Evolutionary conservation across 2,888 invertebrate genomes (phyloP), one percentile per base, ranked within the genome.

Genomic region (Lithophane socia): DNA sequence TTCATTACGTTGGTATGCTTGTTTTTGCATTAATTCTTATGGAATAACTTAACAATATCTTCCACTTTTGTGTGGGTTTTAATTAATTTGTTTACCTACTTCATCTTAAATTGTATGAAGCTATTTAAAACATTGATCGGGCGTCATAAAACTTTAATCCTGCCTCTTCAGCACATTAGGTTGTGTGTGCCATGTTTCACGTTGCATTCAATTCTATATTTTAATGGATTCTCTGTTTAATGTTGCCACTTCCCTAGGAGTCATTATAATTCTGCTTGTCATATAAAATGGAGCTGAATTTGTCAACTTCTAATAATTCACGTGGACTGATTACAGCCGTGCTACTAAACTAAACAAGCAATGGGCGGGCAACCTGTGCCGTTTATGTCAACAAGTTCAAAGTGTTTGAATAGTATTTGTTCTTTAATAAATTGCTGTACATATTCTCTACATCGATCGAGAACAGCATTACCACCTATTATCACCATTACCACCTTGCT

Each of bases 291-390:
- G 13, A 5, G 29, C 5, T 37, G 21, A 58, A 80, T 73, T 73
- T 73, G 18, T 75, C 75, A 64, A 75, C 47, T 81, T 69, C 12
- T 47, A 69, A 47, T 37, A 54, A 49, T 29, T 42, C 18, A 49
- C 49, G 24, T 56, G 42, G 16, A 67, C 21, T 66, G 65, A 79
- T 79, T 56, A 49, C 54, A 29, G 37, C 18, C 21, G 13, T 24
- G 21, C n/a, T 63, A 13, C 56, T 68, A 10, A 68, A 13, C 56
- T 68, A 10, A 68, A 75, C 81, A 81, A 80, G 67, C 37, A 60
- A 65, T 69, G 54, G 79, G 81, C 58, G 68, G 58, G 61, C 18
- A 42, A 9, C n/a, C 29, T 54, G 81, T 60, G 58, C 63, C 75
- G 69, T 64, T 42, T 69, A 49, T 60, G 64, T 65, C 60, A 54